Conservation (phyloP, 2,888 invertebrate genomes). For the Steinernema scapterisci region DNA sequence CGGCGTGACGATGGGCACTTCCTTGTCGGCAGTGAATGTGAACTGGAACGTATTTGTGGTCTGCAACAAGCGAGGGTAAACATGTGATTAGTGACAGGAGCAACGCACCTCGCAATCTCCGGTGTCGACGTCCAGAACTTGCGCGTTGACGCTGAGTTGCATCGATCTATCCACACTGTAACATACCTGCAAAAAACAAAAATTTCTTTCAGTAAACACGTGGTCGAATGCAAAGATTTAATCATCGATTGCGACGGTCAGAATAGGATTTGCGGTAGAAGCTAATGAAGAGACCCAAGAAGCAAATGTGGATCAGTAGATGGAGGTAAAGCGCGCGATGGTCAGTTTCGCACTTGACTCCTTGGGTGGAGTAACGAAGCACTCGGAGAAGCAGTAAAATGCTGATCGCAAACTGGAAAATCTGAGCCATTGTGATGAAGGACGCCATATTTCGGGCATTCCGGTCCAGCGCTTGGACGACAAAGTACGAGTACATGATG, state of each 20-base stretch:
- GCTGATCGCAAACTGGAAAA: conserved; percentile 93
- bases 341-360: conserved; percentile 41
- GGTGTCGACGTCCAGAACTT: conserved; percentile 74
- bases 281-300: conserved; percentile 51
- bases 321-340: conserved; percentile 34
- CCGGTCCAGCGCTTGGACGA: conserved; percentile 82
- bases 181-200: conserved; percentile 69
- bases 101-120: conserved; percentile 70
- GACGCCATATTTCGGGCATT: conserved; percentile 76
- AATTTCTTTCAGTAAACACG: background rate
- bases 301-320: conserved; percentile 49
- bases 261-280: conserved; percentile 48
- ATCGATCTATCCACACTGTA: conserved; percentile 72
- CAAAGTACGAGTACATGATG: conserved; percentile 74
- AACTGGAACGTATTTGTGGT: conserved; percentile 80
- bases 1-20: conserved; percentile 46
- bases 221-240: background rate
- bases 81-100: conserved; percentile 13
- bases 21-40: conserved; percentile 71
- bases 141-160: conserved; percentile 77
- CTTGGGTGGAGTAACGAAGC: conserved; percentile 38
- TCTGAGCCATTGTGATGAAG: conserved; percentile 86
- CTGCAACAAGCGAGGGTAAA: conserved; percentile 11
- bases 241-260: background rate
- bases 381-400: conserved; percentile 74